Evolutionary conservation across 2,888 invertebrate species (phyloP).

Genomic region (Drosophila robusta): DNA sequence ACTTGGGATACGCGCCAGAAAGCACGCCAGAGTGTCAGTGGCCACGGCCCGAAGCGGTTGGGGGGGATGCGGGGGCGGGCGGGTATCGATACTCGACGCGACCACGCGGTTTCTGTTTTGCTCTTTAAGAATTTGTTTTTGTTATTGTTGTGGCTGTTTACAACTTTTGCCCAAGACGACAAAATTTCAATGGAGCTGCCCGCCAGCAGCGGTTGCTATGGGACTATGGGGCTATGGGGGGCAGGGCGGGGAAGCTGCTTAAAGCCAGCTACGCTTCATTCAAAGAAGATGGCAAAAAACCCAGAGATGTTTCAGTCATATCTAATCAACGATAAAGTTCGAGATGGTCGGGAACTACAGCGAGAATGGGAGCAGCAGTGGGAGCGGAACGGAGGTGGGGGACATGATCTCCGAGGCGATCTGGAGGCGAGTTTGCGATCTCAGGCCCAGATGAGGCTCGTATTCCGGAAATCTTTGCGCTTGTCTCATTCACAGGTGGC

Average conservation of each 20-base stretch:
- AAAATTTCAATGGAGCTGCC: conserved; percentile 41
- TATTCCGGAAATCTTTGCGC: conserved; percentile 71
- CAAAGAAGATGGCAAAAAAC: conserved; percentile 74
- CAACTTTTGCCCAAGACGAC: conserved; percentile 21
- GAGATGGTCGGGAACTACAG: neutral
- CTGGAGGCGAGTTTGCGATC: conserved; percentile 13
- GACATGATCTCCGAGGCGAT: neutral
- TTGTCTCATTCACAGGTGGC: conserved; percentile 58
- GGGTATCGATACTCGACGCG: conserved; percentile 10
- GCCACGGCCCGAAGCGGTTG: neutral
- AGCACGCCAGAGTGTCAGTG: conserved; percentile 12
- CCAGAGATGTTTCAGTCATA: conserved; percentile 69
- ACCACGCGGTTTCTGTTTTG: conserved; percentile 41
- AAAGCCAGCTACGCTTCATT: conserved; percentile 50
- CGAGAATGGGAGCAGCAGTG: neutral
- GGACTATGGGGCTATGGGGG: neutral
- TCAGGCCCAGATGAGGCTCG: conserved; percentile 13
- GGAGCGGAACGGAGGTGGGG: neutral
- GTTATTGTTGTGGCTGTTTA: conserved; percentile 16
- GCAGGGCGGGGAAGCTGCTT: neutral
- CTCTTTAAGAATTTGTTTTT: conserved; percentile 29
- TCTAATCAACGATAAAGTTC: neutral
- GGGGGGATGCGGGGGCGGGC: neutral
- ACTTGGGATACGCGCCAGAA: conserved; percentile 47
- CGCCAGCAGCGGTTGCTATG: neutral